Evolutionary conservation across 2,888 invertebrate genomes (phyloP).

Genomic region (Macrosoma leucophasiata): DNA sequence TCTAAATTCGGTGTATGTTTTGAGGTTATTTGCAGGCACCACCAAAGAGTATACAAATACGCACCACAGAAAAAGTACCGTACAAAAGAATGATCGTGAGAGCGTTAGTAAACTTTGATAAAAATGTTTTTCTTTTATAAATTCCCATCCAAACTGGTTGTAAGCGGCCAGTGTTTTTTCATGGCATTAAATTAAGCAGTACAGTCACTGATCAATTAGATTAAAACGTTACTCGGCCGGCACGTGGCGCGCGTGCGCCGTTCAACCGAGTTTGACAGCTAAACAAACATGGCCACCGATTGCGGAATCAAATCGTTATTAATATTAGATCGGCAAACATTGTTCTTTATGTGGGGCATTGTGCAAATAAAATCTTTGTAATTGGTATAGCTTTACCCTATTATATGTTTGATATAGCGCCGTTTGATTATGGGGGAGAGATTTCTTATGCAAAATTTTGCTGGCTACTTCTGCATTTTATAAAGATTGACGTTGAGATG

Average conservation of each 20-base stretch:
- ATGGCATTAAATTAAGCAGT: no score
- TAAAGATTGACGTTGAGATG: no score
- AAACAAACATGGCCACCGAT: conserved; percentile 65
- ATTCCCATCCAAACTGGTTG: no score
- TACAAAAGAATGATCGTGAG: no score
- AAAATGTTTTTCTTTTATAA: no score
- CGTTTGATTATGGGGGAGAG: conserved; percentile 41
- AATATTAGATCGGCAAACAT: conserved; percentile 62
- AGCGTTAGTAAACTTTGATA: background rate
- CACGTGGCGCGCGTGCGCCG: conserved; percentile 57
- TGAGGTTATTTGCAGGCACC: no score
- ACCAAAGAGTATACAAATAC: no score
- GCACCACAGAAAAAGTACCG: no score
- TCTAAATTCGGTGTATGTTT: no score
- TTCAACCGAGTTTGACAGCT: conserved; percentile 55
- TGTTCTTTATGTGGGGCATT: conserved; percentile 45
- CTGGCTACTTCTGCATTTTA: no score
- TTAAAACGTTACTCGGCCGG: conserved; percentile 48
- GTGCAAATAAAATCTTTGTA: conserved; percentile 68
- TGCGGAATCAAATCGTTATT: conserved; percentile 65
- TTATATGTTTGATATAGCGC: conserved; percentile 37
- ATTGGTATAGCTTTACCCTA: conserved; percentile 52
- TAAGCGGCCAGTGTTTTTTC: no score
- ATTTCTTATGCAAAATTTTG: conserved; percentile 43
- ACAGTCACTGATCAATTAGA: conserved; percentile 44